Percentiles rank a stretch among this genome's conserved stretches.
phyloP scores from a whole-genome alignment of 2,113 vertebrate species.

The Cyrtonyx montezumae region DNA sequence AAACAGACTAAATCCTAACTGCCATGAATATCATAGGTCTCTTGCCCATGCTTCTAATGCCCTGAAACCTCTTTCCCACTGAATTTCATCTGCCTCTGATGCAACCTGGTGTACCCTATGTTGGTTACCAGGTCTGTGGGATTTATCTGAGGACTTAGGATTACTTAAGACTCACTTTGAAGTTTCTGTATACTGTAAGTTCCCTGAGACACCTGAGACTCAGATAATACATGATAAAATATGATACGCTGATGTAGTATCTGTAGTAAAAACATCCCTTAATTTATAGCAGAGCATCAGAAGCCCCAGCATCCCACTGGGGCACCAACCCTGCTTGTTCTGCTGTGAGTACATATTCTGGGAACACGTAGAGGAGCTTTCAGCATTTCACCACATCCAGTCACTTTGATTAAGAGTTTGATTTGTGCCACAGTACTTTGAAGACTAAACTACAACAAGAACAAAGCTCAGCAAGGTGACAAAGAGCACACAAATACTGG shows the following conservation, averaged over 20 bases:
- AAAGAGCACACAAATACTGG: background rate
- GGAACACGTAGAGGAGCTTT: background rate
- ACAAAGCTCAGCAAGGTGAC: fast-evolving
- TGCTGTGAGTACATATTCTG: background rate
- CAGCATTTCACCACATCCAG: background rate
- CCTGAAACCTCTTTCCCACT: background rate
- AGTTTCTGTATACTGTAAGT: background rate
- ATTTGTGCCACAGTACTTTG: background rate
- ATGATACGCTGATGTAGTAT: fast-evolving
- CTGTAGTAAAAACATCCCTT: background rate
- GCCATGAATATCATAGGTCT: background rate
- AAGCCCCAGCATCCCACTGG: fast-evolving
- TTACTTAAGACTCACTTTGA: background rate
- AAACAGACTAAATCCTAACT: background rate
- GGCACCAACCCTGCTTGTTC: fast-evolving
- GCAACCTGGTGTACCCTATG: background rate
- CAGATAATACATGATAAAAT: fast-evolving
- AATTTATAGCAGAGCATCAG: fast-evolving
- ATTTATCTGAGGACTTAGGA: background rate
- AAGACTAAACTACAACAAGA: background rate
- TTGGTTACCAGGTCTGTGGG: background rate
- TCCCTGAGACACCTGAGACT: fast-evolving
- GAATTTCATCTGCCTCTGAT: background rate
- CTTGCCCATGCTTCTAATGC: background rate
- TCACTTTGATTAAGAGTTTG: background rate